These are phyloP conservation scores for Parnassius glacialis DNA, from an alignment of 2,888 invertebrate genomes.

Conservation along the genomic window DNA sequence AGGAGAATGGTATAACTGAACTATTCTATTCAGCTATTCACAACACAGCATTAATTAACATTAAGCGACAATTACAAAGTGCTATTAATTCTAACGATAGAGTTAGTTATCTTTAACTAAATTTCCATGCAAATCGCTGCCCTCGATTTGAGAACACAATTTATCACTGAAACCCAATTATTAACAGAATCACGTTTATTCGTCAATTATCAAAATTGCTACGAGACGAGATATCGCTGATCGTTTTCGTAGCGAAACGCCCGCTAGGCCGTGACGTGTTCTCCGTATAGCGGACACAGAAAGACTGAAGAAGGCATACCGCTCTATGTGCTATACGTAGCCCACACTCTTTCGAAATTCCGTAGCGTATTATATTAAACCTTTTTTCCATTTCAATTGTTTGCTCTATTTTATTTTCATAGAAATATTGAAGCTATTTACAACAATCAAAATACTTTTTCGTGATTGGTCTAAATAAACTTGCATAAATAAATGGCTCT, in stretches of 20 bases:
- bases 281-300: constrained; percentile 10
- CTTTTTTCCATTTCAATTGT: constrained; percentile 14
- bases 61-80: constrained; percentile 14
- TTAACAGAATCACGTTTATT: constrained; percentile 19
- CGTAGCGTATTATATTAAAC: constrained; percentile 22
- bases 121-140: not conserved
- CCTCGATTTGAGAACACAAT: constrained; percentile 7
- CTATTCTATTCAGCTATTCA: constrained; percentile 12
- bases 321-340: constrained; percentile 15
- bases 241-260: not conserved
- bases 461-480: no score
- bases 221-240: constrained; percentile 10
- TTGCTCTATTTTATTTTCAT: constrained; percentile 2
- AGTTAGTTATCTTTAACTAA: not conserved
- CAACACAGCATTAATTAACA: constrained; percentile 22
- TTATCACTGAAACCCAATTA: constrained; percentile 11
- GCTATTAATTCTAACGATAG: constrained; percentile 7
- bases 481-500: no score
- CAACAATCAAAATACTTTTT: no score
- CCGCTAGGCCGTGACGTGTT: constrained; percentile 7
- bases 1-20: constrained; percentile 2
- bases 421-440: no score
- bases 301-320: constrained; percentile 21
- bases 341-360: constrained; percentile 20
- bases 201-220: constrained; percentile 15